These are phyloP conservation scores for Sylvilagus bachmani DNA, from an alignment of 2,113 vertebrate species.

Conservation along the genomic window DNA sequence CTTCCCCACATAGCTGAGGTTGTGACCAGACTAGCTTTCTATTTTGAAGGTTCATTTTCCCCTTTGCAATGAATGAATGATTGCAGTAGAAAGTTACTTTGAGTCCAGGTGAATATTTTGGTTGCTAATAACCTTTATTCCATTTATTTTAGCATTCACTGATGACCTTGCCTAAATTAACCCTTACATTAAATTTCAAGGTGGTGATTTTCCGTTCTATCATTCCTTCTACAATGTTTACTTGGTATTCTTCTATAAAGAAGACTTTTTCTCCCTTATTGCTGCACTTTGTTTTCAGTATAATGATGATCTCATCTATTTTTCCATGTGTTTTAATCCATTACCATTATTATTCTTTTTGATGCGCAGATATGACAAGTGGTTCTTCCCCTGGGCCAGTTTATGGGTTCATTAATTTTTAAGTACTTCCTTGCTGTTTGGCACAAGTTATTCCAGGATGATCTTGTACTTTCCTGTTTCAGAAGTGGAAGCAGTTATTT, in stretches of 20 bases:
- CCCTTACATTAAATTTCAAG: not conserved
- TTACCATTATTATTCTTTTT: conserved; percentile 28
- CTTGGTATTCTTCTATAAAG: not conserved
- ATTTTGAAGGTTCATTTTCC: not conserved
- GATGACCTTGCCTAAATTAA: not conserved
- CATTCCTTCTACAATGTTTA: not conserved
- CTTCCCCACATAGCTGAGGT: not conserved
- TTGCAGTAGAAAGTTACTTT: not conserved
- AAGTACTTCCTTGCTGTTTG: conserved; percentile 22
- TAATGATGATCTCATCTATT: not conserved
- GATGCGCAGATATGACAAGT: not conserved
- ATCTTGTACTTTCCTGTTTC: not conserved
- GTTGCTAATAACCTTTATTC: not conserved
- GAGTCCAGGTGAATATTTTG: not conserved
- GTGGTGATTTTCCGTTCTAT: not conserved
- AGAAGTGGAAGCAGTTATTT: not conserved
- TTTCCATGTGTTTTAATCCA: conserved; percentile 48
- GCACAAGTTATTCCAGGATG: not conserved
- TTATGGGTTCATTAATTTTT: conserved; percentile 58
- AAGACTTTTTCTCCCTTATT: not conserved
- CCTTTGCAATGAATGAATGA: not conserved
- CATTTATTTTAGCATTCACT: not conserved
- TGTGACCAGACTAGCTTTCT: not conserved
- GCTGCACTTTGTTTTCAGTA: not conserved
- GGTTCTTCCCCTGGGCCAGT: not conserved